Percentiles rank a stretch among this genome's conserved stretches.
Conservation (phyloP, 1,140 invertebrate genomes). For the Chelonus insularis region DNA sequence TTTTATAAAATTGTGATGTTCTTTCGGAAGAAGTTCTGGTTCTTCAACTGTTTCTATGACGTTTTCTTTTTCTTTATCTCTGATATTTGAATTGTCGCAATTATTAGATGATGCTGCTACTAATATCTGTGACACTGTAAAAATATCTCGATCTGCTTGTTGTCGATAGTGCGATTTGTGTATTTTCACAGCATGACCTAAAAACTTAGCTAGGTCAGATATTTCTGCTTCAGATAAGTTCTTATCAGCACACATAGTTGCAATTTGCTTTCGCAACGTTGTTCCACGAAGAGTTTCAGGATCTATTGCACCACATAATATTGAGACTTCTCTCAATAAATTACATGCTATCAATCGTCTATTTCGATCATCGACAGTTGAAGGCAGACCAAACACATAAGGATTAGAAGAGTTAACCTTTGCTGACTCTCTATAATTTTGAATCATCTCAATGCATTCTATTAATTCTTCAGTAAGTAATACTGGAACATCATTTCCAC, state of each 20-base stretch:
- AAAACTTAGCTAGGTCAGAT: conserved; percentile 13
- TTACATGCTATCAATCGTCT: conserved; percentile 6
- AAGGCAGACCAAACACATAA: conserved; percentile 27
- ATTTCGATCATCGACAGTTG: conserved; percentile 2
- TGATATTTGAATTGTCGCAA: no score
- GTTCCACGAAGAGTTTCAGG: conserved; percentile 21
- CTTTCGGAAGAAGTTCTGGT: no score
- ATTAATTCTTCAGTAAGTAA: not conserved
- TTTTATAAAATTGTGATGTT: no score
- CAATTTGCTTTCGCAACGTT: conserved; percentile 25
- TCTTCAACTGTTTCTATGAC: no score
- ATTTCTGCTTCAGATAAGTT: conserved; percentile 18
- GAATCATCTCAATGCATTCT: not conserved
- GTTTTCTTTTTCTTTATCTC: no score
- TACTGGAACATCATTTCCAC: conserved; percentile 9
- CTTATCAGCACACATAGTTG: conserved; percentile 13
- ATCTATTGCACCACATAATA: conserved; percentile 19
- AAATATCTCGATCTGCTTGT: not conserved
- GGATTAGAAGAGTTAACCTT: conserved; percentile 13
- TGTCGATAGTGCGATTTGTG: conserved; percentile 22
- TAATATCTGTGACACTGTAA: no score
- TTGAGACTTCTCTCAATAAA: conserved; percentile 15
- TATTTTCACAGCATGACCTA: conserved; percentile 22
- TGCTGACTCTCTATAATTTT: not conserved
- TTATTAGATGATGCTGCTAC: no score